Evolutionary conservation across 2,888 invertebrate species (phyloP).

Genomic region (Phasia obesa): DNA sequence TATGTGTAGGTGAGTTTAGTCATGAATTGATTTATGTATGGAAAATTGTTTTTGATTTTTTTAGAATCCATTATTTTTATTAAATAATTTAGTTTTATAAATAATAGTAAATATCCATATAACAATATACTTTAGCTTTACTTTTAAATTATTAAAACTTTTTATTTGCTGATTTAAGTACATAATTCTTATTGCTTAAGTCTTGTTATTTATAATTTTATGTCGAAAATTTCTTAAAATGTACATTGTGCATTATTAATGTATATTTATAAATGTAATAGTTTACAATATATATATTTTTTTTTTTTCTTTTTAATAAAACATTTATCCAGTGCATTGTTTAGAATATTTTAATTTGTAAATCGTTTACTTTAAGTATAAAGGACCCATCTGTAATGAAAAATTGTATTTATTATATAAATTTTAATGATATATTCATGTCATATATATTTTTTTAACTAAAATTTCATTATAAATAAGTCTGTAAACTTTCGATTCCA

Average conservation of each 20-base stretch:
- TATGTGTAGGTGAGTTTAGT: conserved; percentile 4
- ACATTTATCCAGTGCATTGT: conserved; percentile 64
- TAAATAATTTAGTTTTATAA: conserved; percentile 16
- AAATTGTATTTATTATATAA: too few relatives aligned
- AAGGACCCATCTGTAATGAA: background rate
- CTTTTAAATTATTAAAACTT: background rate
- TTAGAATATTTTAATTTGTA: conserved; percentile 44
- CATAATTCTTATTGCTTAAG: background rate
- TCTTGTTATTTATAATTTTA: conserved; percentile 7
- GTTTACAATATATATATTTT: background rate
- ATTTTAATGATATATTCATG: too few relatives aligned
- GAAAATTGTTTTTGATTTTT: background rate
- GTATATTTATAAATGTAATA: conserved; percentile 4
- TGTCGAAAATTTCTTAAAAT: conserved; percentile 47
- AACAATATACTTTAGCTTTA: conserved; percentile 19
- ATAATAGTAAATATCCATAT: conserved; percentile 14
- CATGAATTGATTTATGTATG: background rate
- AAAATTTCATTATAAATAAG: too few relatives aligned
- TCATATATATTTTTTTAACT: too few relatives aligned
- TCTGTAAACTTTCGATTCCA: too few relatives aligned
- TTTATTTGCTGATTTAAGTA: background rate
- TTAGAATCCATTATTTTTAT: conserved; percentile 1
- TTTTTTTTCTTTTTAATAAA: conserved; percentile 38
- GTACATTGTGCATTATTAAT: conserved; percentile 51
- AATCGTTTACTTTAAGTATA: background rate